A percentile compares a stretch with the other conserved stretches of the same genome.
phyloP scores from a whole-genome alignment of 2,797 vertebrate species.

The Danio kyathit region DNA sequence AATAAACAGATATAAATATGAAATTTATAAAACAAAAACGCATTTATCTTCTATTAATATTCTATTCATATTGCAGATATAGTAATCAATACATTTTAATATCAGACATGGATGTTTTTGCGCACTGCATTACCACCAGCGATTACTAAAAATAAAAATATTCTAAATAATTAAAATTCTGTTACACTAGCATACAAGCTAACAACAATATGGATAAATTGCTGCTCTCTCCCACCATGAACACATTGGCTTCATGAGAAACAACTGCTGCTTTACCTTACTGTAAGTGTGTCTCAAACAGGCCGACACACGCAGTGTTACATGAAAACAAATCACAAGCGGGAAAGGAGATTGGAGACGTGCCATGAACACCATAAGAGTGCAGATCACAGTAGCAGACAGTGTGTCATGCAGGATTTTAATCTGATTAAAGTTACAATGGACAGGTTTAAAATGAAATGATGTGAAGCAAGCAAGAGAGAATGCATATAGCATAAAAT shows the following conservation, averaged over 20 bases:
- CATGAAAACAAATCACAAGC: conserved; percentile 18
- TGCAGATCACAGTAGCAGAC: conserved; percentile 17
- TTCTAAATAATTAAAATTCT: no score
- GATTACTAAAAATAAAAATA: no score
- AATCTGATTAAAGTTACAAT: conserved; percentile 6
- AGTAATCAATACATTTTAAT: no score
- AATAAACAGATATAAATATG: no score
- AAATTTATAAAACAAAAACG: no score
- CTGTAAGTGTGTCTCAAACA: neutral
- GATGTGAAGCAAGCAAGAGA: neutral
- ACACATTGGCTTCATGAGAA: neutral
- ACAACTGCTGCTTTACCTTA: neutral
- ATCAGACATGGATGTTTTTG: no score
- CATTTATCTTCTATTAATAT: no score
- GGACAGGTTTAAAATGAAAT: neutral
- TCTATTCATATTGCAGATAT: no score
- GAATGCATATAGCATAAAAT: neutral
- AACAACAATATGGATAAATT: neutral
- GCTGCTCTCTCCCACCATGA: neutral
- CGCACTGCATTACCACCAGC: no score
- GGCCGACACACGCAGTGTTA: conserved; percentile 5
- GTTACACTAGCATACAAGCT: neutral
- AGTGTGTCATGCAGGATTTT: conserved; percentile 12
- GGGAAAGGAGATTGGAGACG: conserved; percentile 17
- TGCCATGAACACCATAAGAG: neutral